Base-by-base conservation (phyloP, 2,888 invertebrate genomes). In the Harmothoe impar region DNA sequence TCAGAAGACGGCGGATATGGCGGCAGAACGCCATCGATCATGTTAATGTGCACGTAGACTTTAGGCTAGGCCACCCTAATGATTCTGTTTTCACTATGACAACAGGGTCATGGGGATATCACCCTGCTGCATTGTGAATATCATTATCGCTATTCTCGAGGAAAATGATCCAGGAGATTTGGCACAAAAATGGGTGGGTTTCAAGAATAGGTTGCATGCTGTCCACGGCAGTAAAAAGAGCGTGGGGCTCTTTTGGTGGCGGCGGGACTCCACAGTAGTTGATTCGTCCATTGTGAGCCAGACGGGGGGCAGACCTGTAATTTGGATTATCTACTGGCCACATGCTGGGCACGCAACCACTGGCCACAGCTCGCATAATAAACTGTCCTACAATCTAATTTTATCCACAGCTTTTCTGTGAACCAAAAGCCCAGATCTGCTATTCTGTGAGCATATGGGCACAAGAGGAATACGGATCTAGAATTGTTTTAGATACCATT, bases 21-120 rank as follows among this genome's bases (percentile, higher is more conserved):
- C 7, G 3, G n/a, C 20, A n/a, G 62, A n/a, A 62, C 62, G 3
- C n/a, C 62, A 62, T 62, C 62, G 62, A 62, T 62, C 7, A n/a
- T 62, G 62, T n/a, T 62, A 43, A 62, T 62, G n/a, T 62, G 62
- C n/a, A 62, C n/a, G 1, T n/a, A 62, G 62, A 62, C 23, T 62
- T n/a, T 7, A 62, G n/a, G 23, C 20, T 20, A n/a, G 62, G n/a
- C 62, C 62, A 62, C 62, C 62, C 62, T 20, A 62, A 62, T 62
- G n/a, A 62, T 62, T n/a, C 62, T 3, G 62, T 62, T 62, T 62
- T 62, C n/a, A 62, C 62, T 62, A 62, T 62, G 62, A 62, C 62
- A 62, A 62, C 62, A 62, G n/a, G 62, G 62, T 62, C 62, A 62
- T n/a, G 20, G n/a, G 23, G 23, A 62, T 62, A 62, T 20, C 62